phyloP scores from a whole-genome alignment of 2,888 invertebrate genomes.

The Drosophila acutilabella region DNA sequence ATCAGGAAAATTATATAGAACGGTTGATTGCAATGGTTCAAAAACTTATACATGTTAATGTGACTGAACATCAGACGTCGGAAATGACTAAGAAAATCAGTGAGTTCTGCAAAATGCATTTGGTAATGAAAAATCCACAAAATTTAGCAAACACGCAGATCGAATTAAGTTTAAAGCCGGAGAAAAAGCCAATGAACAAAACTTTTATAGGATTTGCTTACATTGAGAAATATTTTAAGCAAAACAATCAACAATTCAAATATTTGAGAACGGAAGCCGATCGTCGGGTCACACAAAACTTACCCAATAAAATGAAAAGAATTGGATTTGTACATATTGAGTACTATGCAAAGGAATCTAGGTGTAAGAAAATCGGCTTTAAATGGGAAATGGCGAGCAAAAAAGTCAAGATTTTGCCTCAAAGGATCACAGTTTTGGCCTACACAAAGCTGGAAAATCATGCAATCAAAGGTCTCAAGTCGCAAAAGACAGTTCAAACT shows the following conservation, averaged over 20 bases:
- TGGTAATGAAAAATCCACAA: no score
- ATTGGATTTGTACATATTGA: background rate
- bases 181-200: background rate
- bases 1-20: slow-evolving; percentile 18
- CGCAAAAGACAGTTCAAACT: background rate
- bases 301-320: no score
- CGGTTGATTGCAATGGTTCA: slow-evolving; percentile 7
- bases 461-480: background rate
- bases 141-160: no score
- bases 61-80: background rate
- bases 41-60: slow-evolving; percentile 1
- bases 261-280: no score
- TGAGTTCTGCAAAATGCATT: background rate
- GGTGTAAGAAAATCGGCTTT: background rate
- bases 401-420: background rate
- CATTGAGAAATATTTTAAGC: background rate
- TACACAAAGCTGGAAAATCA: background rate
- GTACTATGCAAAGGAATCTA: no score
- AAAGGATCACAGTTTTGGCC: background rate
- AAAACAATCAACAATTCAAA: background rate
- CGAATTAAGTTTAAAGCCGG: no score
- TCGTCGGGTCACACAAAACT: no score
- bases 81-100: background rate
- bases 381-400: background rate
- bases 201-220: background rate